Base-by-base conservation (phyloP, 2,888 invertebrate species). In the Lingula anatina region DNA sequence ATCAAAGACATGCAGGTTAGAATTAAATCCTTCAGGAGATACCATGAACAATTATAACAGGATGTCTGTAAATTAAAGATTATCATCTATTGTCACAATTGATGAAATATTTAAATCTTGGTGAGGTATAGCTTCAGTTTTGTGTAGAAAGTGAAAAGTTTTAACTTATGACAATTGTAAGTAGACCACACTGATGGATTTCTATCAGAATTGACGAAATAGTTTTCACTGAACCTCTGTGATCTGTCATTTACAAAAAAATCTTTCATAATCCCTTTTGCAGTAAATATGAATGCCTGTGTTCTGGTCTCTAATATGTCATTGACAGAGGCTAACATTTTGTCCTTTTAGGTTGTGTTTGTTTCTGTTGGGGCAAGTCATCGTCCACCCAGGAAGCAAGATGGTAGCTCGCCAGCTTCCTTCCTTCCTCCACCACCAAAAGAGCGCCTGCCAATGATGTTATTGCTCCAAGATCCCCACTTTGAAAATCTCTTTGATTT, bases 401-500 rank as follows among this genome's bases (percentile, higher is more conserved):
- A 88, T 61, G 84, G 84, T 70, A 80, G 85, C 46, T 90, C 91
- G 70, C 89, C 89, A 67, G 89, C 91, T 2, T 90, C 91, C 0
- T 83, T 89, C 60, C 84, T 92, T 67, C 89, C 91, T 3, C 90
- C 92, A 20, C 88, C 91, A 0, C 84, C 89, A 5, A 59, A 69
- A 47, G 87, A 91, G 51, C 86, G 88, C 12, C 80, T 93, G 40
- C 94, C 94, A 0, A 91, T 92, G 15, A 81, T 91, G 48, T 78
- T 94, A 18, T 80, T 95, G 5, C 80, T 94, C 31, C 86, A 88
- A 71, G 87, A 91, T 9, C 86, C 86, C 46, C 90, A 92, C 79
- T 94, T 94, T 77, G 89, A 91, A 70, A 90, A 92, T 61, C 82
- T 95, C 2, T 92, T 94, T 77, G 86, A 86, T 31, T 80, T 94